Evolutionary conservation across 2,113 vertebrate species (phyloP), one percentile per base, ranked within the genome.

Genomic region (Hydrolagus affinis): DNA sequence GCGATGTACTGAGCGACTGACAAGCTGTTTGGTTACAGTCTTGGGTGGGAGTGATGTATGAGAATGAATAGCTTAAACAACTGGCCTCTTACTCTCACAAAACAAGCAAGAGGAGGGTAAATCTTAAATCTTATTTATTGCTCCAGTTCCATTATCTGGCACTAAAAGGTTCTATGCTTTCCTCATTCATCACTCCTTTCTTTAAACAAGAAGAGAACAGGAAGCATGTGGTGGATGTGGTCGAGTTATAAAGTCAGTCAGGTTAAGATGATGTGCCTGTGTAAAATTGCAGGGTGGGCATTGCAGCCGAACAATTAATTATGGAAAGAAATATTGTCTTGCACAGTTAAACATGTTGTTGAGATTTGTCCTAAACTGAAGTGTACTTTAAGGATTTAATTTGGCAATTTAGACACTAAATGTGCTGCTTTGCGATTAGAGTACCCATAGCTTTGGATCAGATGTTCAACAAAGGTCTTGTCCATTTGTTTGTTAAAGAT

Each of bases 221-320:
- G 92, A 93, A 93, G 90, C 89, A 87, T 87, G 71, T 85, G 89
- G 85, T 89, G 90, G 93, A 94, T 91, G 93, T 92, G 93, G 92
- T 91, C 91, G 87, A 77, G 73, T 21, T 85, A 85, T 78, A 88
- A 66, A 76, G 89, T 87, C 87, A 90, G 88, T 86, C 88, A 89
- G 89, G 90, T 89, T 89, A 89, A 90, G 76, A 85, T 87, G 78
- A 87, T 92, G 90, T 89, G 86, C 85, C 23, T 70, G 44, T 44
- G 44, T 44, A 32, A 10, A 83, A 83, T 10, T 14, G 78, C 78
- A 83, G 17, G 59, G 21, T 59, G 62, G 32, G 17, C 32, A 56
- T 19, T 75, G 56, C 12, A 66, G 62, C 19, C 14, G 15, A 30
- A 83, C 25, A 83, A 68, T 74, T 21, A 19, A 19, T 74, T 56